Conservation (phyloP, 2,797 vertebrate species). For the Gambelia wislizenii region DNA sequence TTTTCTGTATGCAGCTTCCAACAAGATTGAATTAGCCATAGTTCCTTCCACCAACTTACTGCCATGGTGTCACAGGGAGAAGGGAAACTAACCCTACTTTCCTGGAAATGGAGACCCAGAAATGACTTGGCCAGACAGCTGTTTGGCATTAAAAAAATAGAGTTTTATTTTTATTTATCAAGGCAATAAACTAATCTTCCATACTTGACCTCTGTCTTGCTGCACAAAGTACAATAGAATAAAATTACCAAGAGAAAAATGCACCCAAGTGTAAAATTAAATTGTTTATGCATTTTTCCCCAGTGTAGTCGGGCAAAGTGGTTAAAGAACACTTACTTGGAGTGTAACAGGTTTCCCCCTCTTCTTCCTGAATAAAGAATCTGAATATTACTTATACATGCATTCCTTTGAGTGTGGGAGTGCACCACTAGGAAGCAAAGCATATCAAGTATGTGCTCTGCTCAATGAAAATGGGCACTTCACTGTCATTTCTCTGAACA, state of each 20-base stretch:
- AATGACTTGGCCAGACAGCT: not conserved
- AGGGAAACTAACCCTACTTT: not conserved
- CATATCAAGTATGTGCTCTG: not conserved
- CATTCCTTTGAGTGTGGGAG: conserved; percentile 1
- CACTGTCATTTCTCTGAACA: conserved; percentile 9
- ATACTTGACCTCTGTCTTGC: not conserved
- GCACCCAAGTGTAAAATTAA: conserved; percentile 12
- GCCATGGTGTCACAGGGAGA: not conserved
- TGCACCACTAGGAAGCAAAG: conserved; percentile 4
- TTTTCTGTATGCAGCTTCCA: not conserved
- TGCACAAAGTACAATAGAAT: conserved; percentile 14
- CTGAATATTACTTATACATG: not conserved
- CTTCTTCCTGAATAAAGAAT: not conserved
- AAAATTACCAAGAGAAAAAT: conserved; percentile 32
- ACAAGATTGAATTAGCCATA: not conserved
- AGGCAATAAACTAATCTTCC: conserved; percentile 8
- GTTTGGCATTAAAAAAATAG: not conserved
- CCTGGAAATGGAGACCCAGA: not conserved
- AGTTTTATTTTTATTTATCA: not conserved
- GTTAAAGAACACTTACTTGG: not conserved
- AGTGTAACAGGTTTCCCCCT: not conserved
- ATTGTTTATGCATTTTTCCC: conserved; percentile 7
- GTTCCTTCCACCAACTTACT: not conserved
- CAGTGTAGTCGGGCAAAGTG: not conserved
- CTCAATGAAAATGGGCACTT: not conserved